A percentile compares a stretch with the other conserved stretches of the same genome.
Evolutionary conservation across 2,113 vertebrate genomes (phyloP).

Genomic region (Chloropsis hardwickii): DNA sequence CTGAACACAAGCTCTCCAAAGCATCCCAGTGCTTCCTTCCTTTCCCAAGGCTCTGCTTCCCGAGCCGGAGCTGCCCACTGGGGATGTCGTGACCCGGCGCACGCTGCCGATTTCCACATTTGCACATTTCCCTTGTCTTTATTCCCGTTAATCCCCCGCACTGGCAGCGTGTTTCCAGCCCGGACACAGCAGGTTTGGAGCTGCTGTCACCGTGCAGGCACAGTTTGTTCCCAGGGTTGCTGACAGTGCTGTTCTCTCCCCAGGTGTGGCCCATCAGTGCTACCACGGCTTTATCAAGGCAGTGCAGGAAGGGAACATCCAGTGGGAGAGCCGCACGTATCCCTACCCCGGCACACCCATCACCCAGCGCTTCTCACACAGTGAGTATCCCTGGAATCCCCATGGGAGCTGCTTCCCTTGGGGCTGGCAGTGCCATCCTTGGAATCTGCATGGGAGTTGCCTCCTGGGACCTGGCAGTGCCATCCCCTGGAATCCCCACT

Average conservation of each 20-base stretch:
- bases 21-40: neutral
- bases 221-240: neutral
- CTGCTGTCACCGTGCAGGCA: neutral
- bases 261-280: constrained; percentile 97
- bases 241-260: neutral
- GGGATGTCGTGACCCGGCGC: fast-evolving
- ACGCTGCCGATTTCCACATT: fast-evolving
- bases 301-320: constrained; percentile 94
- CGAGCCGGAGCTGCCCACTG: neutral
- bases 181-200: fast-evolving
- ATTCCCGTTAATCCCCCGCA: neutral
- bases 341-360: constrained; percentile 97
- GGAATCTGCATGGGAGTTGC: too few species aligned
- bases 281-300: constrained; percentile 97
- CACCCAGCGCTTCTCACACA: constrained; percentile 97
- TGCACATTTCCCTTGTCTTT: neutral
- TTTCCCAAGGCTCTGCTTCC: neutral
- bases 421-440: too few species aligned
- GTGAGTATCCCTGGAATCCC: constrained; percentile 75
- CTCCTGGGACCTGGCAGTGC: too few species aligned
- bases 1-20: neutral
- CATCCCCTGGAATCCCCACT: neutral
- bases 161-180: fast-evolving
- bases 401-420: neutral
- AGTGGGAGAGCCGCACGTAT: constrained; percentile 98